Percentiles rank a stretch among this genome's conserved stretches.
These are phyloP conservation scores for Pantherophis guttatus DNA, from an alignment of 2,113 vertebrate genomes.

Conservation along the genomic window DNA sequence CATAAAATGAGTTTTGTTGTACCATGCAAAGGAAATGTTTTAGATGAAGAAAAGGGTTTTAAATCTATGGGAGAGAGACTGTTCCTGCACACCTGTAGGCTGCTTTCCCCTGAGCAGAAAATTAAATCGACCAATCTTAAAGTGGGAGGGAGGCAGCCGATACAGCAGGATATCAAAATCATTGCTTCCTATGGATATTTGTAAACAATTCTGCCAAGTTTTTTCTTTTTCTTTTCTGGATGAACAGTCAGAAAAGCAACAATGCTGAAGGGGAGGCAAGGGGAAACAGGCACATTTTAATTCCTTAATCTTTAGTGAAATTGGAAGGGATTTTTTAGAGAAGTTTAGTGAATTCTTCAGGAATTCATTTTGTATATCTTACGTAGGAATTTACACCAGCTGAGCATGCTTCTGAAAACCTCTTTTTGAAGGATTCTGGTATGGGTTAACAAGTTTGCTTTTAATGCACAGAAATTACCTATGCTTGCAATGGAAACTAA, in stretches of 20 bases:
- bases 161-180: background rate
- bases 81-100: background rate
- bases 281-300: background rate
- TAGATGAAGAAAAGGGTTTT: constrained; percentile 6
- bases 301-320: background rate
- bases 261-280: background rate
- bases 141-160: background rate
- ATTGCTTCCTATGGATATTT: background rate
- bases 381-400: background rate
- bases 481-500: background rate
- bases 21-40: background rate
- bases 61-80: background rate
- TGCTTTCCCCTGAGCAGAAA: constrained; percentile 1
- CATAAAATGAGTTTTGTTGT: background rate
- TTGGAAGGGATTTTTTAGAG: background rate
- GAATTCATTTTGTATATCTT: background rate
- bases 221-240: background rate
- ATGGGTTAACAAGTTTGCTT: background rate
- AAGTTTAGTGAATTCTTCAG: background rate
- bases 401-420: background rate
- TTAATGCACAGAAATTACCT: background rate
- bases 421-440: background rate
- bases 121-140: constrained; percentile 1
- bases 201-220: background rate
- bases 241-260: background rate